phyloP scores from a whole-genome alignment of 2,113 vertebrate species.

The Mirounga angustirostris region DNA sequence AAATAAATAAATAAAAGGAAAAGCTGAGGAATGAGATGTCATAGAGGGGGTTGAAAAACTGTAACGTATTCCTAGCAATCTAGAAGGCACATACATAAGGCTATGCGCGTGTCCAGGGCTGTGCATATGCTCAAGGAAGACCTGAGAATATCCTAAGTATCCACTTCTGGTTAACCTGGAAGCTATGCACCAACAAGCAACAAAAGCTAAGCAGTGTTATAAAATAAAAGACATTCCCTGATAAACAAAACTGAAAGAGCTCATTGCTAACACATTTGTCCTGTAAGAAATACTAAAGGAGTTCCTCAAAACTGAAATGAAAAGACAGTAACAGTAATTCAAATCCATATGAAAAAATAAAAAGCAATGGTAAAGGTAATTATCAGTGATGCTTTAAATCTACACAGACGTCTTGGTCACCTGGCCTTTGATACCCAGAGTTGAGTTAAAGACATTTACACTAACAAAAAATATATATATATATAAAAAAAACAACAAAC shows the following conservation, averaged over 20 bases:
- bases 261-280: not conserved
- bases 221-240: constrained; percentile 1
- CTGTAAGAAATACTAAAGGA: not conserved
- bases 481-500: too few relatives aligned
- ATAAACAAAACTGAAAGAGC: not conserved
- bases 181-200: not conserved
- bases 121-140: not conserved
- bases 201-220: not conserved
- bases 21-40: not conserved
- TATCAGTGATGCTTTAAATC: not conserved
- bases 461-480: too few relatives aligned
- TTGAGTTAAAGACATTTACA: constrained; percentile 8
- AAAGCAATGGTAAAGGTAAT: not conserved
- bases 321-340: not conserved
- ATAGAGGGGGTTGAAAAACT: not conserved
- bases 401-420: not conserved
- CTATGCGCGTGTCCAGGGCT: not conserved
- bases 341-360: constrained; percentile 23
- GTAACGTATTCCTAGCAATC: not conserved
- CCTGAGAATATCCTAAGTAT: not conserved
- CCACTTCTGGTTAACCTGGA: not conserved
- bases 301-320: constrained; percentile 10
- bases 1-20: too few relatives aligned
- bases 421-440: not conserved
- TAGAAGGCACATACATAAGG: not conserved